Evolutionary conservation across 2,888 invertebrate species (phyloP).

Genomic region (Ferdinandea cuprea): DNA sequence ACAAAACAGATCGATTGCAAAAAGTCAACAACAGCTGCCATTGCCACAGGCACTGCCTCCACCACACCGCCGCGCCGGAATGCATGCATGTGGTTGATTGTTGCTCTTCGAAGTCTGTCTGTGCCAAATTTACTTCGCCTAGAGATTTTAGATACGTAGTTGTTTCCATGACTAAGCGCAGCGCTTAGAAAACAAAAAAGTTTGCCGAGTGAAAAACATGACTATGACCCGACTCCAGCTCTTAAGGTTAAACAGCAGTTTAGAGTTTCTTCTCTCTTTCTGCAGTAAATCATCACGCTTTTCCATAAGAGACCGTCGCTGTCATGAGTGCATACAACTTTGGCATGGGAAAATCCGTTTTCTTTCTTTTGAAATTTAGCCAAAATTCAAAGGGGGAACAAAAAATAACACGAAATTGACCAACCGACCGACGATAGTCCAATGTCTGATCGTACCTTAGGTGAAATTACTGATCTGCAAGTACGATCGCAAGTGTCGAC

Average conservation of each 20-base stretch:
- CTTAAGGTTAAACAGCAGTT: slow-evolving; percentile 59
- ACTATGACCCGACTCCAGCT: slow-evolving; percentile 58
- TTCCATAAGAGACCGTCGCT: slow-evolving; percentile 5
- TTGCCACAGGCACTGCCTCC: too few relatives aligned
- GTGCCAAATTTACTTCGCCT: slow-evolving; percentile 42
- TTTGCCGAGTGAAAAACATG: slow-evolving; percentile 36
- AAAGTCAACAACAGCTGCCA: slow-evolving; percentile 1
- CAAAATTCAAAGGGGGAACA: slow-evolving; percentile 10
- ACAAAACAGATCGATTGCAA: slow-evolving; percentile 23
- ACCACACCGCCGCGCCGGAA: too few relatives aligned
- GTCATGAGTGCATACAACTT: slow-evolving; percentile 20
- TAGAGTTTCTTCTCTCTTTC: slow-evolving; percentile 45
- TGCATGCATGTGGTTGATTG: not conserved
- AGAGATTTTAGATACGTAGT: slow-evolving; percentile 40
- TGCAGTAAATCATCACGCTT: slow-evolving; percentile 54
- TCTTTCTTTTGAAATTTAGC: slow-evolving; percentile 53
- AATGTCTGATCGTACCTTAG: slow-evolving; percentile 39
- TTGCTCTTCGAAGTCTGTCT: slow-evolving; percentile 3
- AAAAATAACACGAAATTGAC: slow-evolving; percentile 39
- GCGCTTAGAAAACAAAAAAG: slow-evolving; percentile 27
- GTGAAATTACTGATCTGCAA: slow-evolving; percentile 52
- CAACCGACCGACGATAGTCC: slow-evolving; percentile 35
- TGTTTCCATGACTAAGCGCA: slow-evolving; percentile 40
- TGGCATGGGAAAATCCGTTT: slow-evolving; percentile 47
- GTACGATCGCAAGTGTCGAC: slow-evolving; percentile 20